phyloP scores from a whole-genome alignment of 2,797 vertebrate genomes.

The Sebastes hubbsi region DNA sequence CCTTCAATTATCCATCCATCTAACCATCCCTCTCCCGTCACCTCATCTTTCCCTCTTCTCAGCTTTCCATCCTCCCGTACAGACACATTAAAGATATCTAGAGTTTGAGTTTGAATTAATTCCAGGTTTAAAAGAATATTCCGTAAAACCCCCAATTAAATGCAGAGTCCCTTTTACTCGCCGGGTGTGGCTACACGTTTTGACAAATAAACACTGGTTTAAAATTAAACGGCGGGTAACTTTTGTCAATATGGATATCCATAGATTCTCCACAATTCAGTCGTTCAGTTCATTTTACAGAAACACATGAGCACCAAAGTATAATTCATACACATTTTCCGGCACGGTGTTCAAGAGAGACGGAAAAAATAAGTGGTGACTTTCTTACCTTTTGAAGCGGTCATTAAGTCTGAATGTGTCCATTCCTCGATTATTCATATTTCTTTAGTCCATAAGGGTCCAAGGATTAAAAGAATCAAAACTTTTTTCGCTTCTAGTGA shows the following conservation, averaged over 20 bases:
- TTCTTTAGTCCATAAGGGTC: neutral
- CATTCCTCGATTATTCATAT: too few species aligned
- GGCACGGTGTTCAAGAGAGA: too few species aligned
- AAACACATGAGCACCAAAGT: neutral
- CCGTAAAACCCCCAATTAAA: too few species aligned
- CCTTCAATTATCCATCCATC: conserved; percentile 46
- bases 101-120: neutral
- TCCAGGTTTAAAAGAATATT: neutral
- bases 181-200: neutral
- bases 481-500: too few species aligned
- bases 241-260: neutral
- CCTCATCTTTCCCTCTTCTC: conserved; percentile 5
- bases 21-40: conserved; percentile 17
- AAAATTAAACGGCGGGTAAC: neutral
- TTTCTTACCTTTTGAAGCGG: too few species aligned
- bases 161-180: neutral
- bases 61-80: conserved; percentile 11
- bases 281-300: neutral
- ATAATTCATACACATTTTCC: neutral
- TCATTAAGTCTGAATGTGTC: too few species aligned
- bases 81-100: neutral
- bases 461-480: too few species aligned
- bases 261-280: neutral
- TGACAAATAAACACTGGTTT: neutral
- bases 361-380: neutral